A percentile compares a stretch with the other conserved stretches of the same genome.
phyloP scores from a whole-genome alignment of 2,888 invertebrate genomes.

The Sepioteuthis lessoniana region DNA sequence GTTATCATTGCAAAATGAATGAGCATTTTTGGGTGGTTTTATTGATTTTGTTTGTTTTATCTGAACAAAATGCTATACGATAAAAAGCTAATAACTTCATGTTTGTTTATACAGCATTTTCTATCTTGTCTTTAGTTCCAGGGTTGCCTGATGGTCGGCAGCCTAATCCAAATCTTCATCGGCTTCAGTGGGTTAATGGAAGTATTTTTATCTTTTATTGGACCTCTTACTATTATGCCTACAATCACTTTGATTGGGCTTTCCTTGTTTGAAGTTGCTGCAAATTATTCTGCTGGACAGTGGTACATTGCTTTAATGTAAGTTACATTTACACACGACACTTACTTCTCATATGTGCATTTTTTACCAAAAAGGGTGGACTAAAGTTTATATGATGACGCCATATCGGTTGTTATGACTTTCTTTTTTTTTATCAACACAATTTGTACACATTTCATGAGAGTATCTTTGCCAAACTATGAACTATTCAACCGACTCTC shows the following conservation, averaged over 20 bases:
- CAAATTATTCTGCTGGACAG: constrained; percentile 84
- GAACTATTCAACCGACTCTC: too few species aligned
- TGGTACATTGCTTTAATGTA: constrained; percentile 90
- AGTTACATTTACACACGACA: constrained; percentile 67
- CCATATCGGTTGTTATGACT: too few species aligned
- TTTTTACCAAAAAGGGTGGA: too few species aligned
- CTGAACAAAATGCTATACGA: too few species aligned
- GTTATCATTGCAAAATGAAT: too few species aligned
- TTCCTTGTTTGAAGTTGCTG: constrained; percentile 86
- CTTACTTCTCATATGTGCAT: not conserved
- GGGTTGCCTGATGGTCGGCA: constrained; percentile 87
- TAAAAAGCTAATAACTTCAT: too few species aligned
- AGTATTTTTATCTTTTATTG: constrained; percentile 83
- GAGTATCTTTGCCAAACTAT: too few species aligned
- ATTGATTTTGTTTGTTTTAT: too few species aligned
- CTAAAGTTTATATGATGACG: too few species aligned
- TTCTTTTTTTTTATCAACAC: too few species aligned
- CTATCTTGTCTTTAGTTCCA: constrained; percentile 77
- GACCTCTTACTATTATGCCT: constrained; percentile 88
- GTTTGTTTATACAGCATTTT: not conserved
- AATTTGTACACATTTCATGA: too few species aligned
- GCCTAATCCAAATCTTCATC: constrained; percentile 84
- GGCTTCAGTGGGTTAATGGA: constrained; percentile 85
- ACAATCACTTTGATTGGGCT: constrained; percentile 88
- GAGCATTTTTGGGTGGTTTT: too few species aligned